A percentile compares a stretch with the other conserved stretches of the same genome.
These are phyloP conservation scores for Philhelius pedissequus DNA, from an alignment of 2,888 invertebrate genomes.

Conservation along the genomic window DNA sequence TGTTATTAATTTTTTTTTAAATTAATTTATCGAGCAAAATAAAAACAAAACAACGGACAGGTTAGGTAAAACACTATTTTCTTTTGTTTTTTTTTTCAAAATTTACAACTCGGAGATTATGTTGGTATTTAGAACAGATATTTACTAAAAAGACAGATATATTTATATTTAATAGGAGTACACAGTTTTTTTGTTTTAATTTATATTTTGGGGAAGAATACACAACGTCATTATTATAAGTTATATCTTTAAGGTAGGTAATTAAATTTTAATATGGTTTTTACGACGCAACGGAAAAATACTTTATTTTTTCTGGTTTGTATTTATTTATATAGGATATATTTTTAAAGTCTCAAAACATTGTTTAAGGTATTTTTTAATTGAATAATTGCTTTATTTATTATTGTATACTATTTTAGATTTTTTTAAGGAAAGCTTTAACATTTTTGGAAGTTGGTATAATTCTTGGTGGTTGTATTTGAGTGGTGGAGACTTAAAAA, in stretches of 20 bases:
- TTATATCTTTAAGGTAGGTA: conserved; percentile 9
- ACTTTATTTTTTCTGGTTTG: neutral
- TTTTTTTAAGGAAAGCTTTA: neutral
- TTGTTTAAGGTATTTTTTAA: neutral
- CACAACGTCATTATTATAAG: conserved; percentile 44
- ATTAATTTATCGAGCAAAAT: conserved; percentile 12
- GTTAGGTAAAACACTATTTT: conserved; percentile 26
- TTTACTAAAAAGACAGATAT: conserved; percentile 54
- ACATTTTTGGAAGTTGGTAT: conserved; percentile 6
- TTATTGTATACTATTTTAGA: neutral
- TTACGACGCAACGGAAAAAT: neutral
- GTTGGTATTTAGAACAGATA: conserved; percentile 27
- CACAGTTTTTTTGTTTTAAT: conserved; percentile 8
- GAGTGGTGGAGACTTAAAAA: neutral
- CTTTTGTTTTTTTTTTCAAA: neutral
- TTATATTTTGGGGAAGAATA: conserved; percentile 17
- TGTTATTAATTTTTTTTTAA: neutral
- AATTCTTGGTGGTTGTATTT: conserved; percentile 9
- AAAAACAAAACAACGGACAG: neutral
- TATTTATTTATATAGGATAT: neutral
- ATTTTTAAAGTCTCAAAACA: neutral
- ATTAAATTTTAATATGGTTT: neutral
- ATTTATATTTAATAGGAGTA: conserved; percentile 27
- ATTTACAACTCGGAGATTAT: conserved; percentile 34
- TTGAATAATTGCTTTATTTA: neutral